Base-by-base conservation (phyloP, 2,888 invertebrate genomes). In the Fabriciana adippe region DNA sequence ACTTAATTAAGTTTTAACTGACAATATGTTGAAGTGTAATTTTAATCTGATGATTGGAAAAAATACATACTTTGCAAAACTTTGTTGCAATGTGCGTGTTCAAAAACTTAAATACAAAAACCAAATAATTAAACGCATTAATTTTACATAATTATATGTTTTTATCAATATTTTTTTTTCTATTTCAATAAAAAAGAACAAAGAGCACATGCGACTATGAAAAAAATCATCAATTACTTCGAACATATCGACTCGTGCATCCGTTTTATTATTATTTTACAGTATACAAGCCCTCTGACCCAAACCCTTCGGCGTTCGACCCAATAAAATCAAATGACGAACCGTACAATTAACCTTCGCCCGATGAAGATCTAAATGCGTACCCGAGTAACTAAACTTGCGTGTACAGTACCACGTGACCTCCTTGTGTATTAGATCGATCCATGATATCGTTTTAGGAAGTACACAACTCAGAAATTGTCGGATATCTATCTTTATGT, bases 321-420 rank as follows among this genome's bases (percentile, higher is more conserved):
- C 76, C 79, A 81, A 86, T 85, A 82, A 85, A 83, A 84, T 81
- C 79, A 77, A 81, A 83, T 79, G 78, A 79, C 77, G 75, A 71
- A 73, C 75, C 79, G 73, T 76, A 76, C 81, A 83, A 84, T 86
- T 87, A 86, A 81, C 81, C 79, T 74, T 73, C 67, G 75, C 67
- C 62, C 71, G 65, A 67, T 66, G 67, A 67, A 67, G 71, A 72
- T 66, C 69, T 72, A 69, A 69, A 72, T 65, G 61, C 59, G 64
- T 51, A 65, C 53, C 60, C 53, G 50, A 66, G 61, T 62, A 64
- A 57, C 69, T 55, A 64, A 60, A 55, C 45, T 59, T 45, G 59
- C 59, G 64, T 57, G 61, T 65, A 21, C 21, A 18, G 21, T 50
- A 18, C 16, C 47, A 26, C 11, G 31, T 18, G 48, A 66, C 55